A percentile compares a stretch with the other conserved stretches of the same genome.
Conservation (phyloP, 2,113 vertebrate genomes). For the Picathartes gymnocephalus region DNA sequence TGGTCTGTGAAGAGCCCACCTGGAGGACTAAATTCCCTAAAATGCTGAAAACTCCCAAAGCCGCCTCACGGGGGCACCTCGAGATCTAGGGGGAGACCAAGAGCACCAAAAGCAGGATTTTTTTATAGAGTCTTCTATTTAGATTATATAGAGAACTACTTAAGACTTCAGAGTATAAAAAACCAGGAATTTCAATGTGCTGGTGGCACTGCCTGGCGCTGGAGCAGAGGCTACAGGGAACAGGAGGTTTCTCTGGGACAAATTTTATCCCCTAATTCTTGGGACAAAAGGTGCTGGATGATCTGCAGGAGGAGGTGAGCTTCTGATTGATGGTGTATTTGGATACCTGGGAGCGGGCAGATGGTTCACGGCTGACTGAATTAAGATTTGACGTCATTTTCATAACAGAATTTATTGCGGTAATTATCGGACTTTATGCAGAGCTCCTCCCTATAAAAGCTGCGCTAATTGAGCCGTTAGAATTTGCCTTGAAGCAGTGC, state of each 20-base stretch:
- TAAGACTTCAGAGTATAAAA: neutral
- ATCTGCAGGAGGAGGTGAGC: neutral
- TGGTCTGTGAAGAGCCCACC: neutral
- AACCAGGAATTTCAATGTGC: neutral
- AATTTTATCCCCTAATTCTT: neutral
- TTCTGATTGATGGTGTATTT: neutral
- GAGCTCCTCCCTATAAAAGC: neutral
- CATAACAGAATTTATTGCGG: conserved; percentile 12
- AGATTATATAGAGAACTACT: neutral
- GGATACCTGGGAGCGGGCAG: neutral
- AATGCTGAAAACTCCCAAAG: neutral
- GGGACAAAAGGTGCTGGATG: neutral
- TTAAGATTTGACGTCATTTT: neutral
- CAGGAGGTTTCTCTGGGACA: neutral
- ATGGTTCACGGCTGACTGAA: neutral
- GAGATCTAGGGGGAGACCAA: neutral
- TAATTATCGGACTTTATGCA: neutral
- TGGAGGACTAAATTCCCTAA: neutral
- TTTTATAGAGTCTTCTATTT: neutral
- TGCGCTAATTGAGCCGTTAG: neutral
- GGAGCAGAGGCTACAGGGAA: neutral
- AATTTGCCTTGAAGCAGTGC: neutral
- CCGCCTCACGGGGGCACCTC: neutral
- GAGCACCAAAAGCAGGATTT: neutral
- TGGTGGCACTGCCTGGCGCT: neutral